Conservation (phyloP, 1,140 invertebrate species). For the Mesaphorura yosii region DNA sequence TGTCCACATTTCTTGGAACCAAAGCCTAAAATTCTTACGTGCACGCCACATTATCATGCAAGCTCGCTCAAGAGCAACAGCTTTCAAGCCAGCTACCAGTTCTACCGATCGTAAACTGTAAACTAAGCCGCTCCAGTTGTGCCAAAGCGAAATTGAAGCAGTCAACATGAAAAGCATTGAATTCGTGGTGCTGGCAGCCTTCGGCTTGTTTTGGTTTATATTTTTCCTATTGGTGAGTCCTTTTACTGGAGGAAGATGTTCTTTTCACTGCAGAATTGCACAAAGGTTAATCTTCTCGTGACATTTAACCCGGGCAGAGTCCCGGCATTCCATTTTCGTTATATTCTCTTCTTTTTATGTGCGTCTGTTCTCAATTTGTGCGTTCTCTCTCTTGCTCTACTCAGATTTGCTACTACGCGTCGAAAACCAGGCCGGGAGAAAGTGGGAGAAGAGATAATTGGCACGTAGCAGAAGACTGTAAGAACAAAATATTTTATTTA, state of each 20-base stretch:
- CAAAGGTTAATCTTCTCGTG: background rate
- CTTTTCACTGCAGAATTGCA: too few relatives aligned
- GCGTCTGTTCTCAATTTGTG: background rate
- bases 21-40: too few relatives aligned
- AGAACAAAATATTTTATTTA: background rate
- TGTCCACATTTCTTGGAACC: too few relatives aligned
- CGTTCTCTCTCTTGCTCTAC: background rate
- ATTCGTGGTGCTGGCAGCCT: conserved; percentile 5
- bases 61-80: background rate
- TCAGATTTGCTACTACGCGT: conserved; percentile 4
- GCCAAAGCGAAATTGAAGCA: too few relatives aligned
- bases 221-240: conserved; percentile 7
- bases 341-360: too few relatives aligned
- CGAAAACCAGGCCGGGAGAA: background rate
- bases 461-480: background rate
- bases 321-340: background rate
- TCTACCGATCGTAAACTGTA: too few relatives aligned
- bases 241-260: background rate
- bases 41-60: background rate
- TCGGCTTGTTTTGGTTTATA: conserved; percentile 7
- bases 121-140: too few relatives aligned
- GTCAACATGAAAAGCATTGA: conserved; percentile 6
- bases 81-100: background rate
- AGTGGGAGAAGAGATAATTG: background rate
- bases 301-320: background rate